Evolutionary conservation across 2,113 vertebrate genomes (phyloP), one percentile per base, ranked within the genome.

Genomic region (Indicator maculatus): DNA sequence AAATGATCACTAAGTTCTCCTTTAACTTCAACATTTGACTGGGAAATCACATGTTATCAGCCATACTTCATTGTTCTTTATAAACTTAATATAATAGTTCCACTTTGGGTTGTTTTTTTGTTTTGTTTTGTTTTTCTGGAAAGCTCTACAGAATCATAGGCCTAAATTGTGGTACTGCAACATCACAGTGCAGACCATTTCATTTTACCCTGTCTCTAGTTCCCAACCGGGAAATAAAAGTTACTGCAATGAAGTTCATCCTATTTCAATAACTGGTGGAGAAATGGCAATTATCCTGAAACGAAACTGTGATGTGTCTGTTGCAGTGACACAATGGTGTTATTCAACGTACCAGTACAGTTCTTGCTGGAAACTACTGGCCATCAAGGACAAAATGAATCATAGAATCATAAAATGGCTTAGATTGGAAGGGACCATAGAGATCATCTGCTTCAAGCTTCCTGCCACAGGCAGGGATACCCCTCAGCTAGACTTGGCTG

Each of bases 91-190:
- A 19, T 13, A 33, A 11, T 11, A 33, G 17, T 28, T 58, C 10
- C 7, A n/a, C 5, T 28, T 39, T 69, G 30, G 36, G 36, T n/a
- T 21, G 20, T 11, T 50, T 50, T 20, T 50, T 50, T 50, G 10
- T 50, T 21, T 16, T 21, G 19, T 11, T 50, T 50, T 38, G 36
- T 63, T 31, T 33, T 27, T 58, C 60, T 36, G 15, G 5, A 53
- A 11, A 36, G 26, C 9, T 60, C 38, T 38, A 1, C 8, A 70
- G 31, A 59, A 2, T 1, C 0, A 0, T 39, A 70, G 11, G 19
- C 69, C 36, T 67, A 59, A 71, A 47, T 12, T 7, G 8, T 20
- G 17, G 5, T 18, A 61, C 6, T 41, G 8, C 20, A 69, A 31
- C 28, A 70, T 10, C 2, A 2, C 10, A 28, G 7, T 16, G 12